phyloP scores from a whole-genome alignment of 2,113 vertebrate species.

The Nettapus auritus region DNA sequence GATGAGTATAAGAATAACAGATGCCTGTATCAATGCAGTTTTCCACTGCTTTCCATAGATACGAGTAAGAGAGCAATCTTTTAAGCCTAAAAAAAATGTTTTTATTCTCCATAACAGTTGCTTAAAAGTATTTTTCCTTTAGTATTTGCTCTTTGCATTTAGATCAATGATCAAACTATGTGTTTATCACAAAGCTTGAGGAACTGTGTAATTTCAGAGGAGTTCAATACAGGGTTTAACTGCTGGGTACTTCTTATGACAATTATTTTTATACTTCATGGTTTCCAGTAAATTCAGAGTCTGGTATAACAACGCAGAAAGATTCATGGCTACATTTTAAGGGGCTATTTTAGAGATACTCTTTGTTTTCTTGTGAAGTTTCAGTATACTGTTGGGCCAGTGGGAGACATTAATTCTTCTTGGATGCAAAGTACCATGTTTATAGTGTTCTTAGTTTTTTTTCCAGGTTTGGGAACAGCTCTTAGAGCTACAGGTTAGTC shows the following conservation, averaged over 20 bases:
- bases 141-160: neutral
- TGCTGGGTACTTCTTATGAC: neutral
- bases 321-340: neutral
- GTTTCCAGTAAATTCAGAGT: neutral
- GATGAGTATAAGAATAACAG: conserved; percentile 15
- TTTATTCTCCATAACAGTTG: neutral
- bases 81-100: neutral
- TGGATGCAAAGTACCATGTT: neutral
- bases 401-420: neutral
- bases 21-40: neutral
- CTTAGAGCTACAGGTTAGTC: neutral
- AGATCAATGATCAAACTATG: neutral
- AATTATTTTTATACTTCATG: neutral
- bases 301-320: neutral
- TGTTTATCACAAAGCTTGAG: neutral
- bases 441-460: neutral
- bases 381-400: neutral
- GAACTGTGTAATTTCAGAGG: neutral
- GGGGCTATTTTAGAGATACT: neutral
- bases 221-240: neutral
- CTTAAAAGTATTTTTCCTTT: neutral
- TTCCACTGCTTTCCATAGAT: neutral
- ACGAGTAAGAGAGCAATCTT: neutral
- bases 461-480: neutral
- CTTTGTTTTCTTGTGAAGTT: neutral